These are phyloP conservation scores for Melanotus villosus DNA, from an alignment of 2,888 invertebrate species.

Conservation along the genomic window DNA sequence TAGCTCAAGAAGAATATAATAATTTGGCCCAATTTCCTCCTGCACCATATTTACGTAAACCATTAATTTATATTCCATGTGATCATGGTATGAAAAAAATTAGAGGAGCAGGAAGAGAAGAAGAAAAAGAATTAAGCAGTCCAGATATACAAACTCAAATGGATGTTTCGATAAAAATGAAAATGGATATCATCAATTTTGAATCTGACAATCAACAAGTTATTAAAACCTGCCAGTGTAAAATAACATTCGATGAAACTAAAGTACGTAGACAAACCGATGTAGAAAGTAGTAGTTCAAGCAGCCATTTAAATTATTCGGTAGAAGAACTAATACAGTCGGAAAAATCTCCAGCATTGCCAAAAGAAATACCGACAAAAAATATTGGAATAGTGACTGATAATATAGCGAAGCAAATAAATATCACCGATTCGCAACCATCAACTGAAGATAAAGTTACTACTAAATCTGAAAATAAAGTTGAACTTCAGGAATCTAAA, in stretches of 20 bases:
- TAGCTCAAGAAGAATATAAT: constrained; percentile 55
- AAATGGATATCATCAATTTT: constrained; percentile 34
- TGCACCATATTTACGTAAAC: constrained; percentile 49
- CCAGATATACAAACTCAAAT: constrained; percentile 10
- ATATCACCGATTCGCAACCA: too few relatives aligned
- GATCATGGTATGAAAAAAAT: constrained; percentile 2
- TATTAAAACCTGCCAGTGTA: constrained; percentile 12
- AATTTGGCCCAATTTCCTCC: constrained; percentile 35
- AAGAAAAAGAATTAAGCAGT: constrained; percentile 3
- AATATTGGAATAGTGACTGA: too few relatives aligned
- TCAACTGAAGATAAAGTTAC: too few relatives aligned
- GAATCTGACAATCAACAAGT: background rate
- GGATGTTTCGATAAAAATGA: constrained; percentile 26
- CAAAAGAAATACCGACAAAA: too few relatives aligned
- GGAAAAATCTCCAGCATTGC: background rate
- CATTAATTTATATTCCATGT: constrained; percentile 49
- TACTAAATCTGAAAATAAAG: too few relatives aligned
- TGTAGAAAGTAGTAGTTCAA: background rate
- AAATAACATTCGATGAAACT: constrained; percentile 15
- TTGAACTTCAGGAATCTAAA: too few relatives aligned
- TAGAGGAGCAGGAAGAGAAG: background rate
- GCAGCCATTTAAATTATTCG: background rate
- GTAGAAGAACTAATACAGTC: background rate
- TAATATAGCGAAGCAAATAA: too few relatives aligned
- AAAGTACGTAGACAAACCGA: background rate